These are phyloP conservation scores for Orthosia gracilis DNA, from an alignment of 2,888 invertebrate species.

Conservation along the genomic window DNA sequence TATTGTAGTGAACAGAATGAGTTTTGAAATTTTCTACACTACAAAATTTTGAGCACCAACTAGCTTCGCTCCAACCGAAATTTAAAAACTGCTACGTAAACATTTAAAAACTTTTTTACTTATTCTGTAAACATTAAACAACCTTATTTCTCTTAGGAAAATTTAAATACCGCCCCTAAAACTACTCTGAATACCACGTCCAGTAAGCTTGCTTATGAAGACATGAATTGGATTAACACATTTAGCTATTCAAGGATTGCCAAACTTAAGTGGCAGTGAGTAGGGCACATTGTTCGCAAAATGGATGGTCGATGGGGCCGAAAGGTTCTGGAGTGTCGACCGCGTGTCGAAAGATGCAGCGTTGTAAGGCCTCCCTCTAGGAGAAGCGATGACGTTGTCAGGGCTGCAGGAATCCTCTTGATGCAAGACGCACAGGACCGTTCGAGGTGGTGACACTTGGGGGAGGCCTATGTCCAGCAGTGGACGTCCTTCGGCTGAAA, in stretches of 20 bases:
- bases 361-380: too few species aligned
- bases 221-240: conserved; percentile 59
- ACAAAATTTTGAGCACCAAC: not conserved
- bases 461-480: too few species aligned
- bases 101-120: conserved; percentile 1
- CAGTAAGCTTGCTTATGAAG: conserved; percentile 43
- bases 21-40: not conserved
- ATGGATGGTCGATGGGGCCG: too few species aligned
- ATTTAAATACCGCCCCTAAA: conserved; percentile 39
- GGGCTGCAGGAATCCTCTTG: too few species aligned
- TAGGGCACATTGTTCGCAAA: too few species aligned
- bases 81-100: not conserved
- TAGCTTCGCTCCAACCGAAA: not conserved
- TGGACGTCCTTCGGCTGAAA: too few species aligned
- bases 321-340: too few species aligned
- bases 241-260: conserved; percentile 41
- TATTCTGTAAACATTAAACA: conserved; percentile 1
- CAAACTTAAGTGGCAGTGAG: too few species aligned
- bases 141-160: conserved; percentile 29
- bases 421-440: too few species aligned
- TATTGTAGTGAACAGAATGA: not conserved
- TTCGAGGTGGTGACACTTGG: too few species aligned
- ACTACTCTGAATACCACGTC: conserved; percentile 39
- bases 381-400: too few species aligned
- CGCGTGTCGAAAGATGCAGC: too few species aligned